Evolutionary conservation across 2,888 invertebrate species (phyloP), one percentile per base, ranked within the genome.

Genomic region (Lasioglossum figueresi): DNA sequence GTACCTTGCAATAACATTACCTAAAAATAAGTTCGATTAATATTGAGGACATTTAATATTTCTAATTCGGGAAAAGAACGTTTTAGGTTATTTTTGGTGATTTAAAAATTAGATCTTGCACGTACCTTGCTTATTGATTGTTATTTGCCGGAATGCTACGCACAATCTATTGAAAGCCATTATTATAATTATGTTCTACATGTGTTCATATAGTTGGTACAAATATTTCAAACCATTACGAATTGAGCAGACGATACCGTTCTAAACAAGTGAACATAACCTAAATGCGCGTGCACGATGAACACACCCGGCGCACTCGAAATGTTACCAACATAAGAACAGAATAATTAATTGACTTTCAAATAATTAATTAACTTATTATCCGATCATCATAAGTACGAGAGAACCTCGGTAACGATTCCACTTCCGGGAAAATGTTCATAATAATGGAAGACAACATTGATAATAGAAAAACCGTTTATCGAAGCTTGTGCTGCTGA

Each of bases 81-180:
- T 68, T n/a, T 43, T 43, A 63, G 82, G 80, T 87, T 84, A 66
- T 79, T 37, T 6, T 6, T 34, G 4, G 37, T 66, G 31, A 4
- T 78, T 74, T 76, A 31, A 68, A 43, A 72, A 63, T 59, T 59
- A 23, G 52, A 14, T 71, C 16, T 8, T 23, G 16, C 77, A 85
- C 88, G 1, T 87, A 90, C 90, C 74, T 80, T 76, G 74, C 31
- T 37, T 63, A 34, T 72, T 34, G 37, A 85, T 34, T 12, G 71
- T 43, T 71, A 87, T 14, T 80, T 82, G 85, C 16, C 86, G 89
- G 81, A 90, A 83, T 72, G 74, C 77, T 56, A 82, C 72, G 40
- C 90, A 92, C 56, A 93, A 79, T 68, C 73, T 85, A 73, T 88
- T 91, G 14, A 89, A 43, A 72, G 87, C 78, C 91, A 92, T 92